These are phyloP conservation scores for Drosophila yooni DNA, from an alignment of 2,888 invertebrate genomes.

Conservation along the genomic window DNA sequence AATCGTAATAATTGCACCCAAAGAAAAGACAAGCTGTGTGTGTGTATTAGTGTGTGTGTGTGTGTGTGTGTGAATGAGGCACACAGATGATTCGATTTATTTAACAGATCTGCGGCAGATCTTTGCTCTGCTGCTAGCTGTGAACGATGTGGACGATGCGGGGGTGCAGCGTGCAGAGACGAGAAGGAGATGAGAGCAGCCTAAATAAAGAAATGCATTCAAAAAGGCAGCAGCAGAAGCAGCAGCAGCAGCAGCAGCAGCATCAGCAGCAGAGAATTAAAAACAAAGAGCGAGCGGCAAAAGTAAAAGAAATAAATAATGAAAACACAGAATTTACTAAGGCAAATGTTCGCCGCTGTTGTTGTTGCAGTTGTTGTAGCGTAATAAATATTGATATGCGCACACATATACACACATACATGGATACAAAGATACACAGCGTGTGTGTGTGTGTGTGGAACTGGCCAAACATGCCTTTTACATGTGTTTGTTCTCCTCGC, in stretches of 20 bases:
- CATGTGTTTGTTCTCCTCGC: conserved; percentile 64
- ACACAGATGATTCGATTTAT: conserved; percentile 73
- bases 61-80: conserved; percentile 10
- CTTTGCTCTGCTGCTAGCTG: background rate
- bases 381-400: conserved; percentile 76
- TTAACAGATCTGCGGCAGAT: conserved; percentile 59
- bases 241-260: conserved; percentile 10
- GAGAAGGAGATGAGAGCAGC: conserved; percentile 38
- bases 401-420: conserved; percentile 25
- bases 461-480: conserved; percentile 70
- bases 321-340: conserved; percentile 57
- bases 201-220: conserved; percentile 79
- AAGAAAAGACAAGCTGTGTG: background rate
- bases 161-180: conserved; percentile 42
- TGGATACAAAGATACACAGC: conserved; percentile 17
- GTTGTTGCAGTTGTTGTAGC: conserved; percentile 20
- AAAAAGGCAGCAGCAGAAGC: conserved; percentile 39
- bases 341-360: conserved; percentile 26
- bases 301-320: conserved; percentile 68
- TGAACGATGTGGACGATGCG: conserved; percentile 28
- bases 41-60: background rate
- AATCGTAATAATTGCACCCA: conserved; percentile 72
- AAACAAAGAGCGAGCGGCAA: conserved; percentile 59
- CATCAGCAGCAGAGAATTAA: conserved; percentile 36
- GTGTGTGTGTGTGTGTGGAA: conserved; percentile 17